Evolutionary conservation across 2,113 vertebrate species (phyloP).

Genomic region (Alligator sinensis): DNA sequence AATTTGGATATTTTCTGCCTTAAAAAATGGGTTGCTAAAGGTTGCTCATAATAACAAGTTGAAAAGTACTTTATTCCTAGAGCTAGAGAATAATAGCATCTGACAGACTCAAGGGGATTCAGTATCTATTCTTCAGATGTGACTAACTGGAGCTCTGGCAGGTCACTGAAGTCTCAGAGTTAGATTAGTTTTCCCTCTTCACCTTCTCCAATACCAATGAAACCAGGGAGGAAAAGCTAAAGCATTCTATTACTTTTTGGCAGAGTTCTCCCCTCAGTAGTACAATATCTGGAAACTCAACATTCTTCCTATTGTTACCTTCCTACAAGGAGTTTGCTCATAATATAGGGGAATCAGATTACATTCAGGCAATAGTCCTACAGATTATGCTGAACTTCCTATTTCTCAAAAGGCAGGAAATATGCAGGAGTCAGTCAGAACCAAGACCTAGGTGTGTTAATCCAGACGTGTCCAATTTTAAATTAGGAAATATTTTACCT

Average conservation of each 20-base stretch:
- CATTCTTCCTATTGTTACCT: not conserved
- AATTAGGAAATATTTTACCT: constrained; percentile 78
- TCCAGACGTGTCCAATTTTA: not conserved
- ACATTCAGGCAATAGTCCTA: not conserved
- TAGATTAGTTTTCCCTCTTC: not conserved
- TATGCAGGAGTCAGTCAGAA: not conserved
- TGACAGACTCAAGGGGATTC: not conserved
- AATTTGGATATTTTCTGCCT: too few relatives aligned
- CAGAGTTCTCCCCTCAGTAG: not conserved
- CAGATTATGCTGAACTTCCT: not conserved
- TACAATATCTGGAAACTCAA: not conserved
- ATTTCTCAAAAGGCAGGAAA: not conserved
- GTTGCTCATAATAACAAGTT: not conserved
- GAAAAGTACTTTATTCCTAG: not conserved
- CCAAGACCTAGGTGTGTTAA: not conserved
- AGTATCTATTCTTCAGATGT: not conserved
- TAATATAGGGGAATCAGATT: not conserved
- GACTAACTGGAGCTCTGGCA: not conserved
- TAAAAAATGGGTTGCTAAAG: too few relatives aligned
- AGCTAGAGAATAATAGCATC: not conserved
- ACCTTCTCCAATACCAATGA: not conserved
- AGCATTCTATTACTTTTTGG: not conserved
- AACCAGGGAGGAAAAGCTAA: not conserved
- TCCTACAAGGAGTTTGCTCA: not conserved
- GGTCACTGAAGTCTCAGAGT: not conserved